Base-by-base conservation (phyloP, 1,140 invertebrate species). In the Pinna nobilis region DNA sequence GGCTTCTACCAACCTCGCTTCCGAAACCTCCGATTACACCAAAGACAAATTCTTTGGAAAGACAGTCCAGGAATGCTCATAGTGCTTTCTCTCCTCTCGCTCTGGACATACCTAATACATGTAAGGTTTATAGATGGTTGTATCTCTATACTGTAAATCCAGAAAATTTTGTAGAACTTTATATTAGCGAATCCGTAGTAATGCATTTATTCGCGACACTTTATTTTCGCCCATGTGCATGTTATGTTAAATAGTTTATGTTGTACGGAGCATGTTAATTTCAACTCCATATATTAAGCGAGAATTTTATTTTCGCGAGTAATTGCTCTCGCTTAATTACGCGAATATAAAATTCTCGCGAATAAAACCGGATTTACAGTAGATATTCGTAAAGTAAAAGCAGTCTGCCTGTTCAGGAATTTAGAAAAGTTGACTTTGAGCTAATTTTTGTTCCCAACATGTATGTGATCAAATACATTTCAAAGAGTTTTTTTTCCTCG, bases 61-160 rank as follows among this genome's bases (percentile, higher is more conserved):
- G 65, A 20, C 18, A 50, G 7, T 44, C 41, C 18, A 41, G 59
- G 25, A 57, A 33, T 20, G 55, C 69, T 0, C 41, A 23, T n/a
- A 23, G 30, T 25, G 51, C 39, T 3, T 41, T 79, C 15, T 70
- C 73, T 32, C 67, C 67, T 25, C 79, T 87, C 20, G 76, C 74
- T 20, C 75, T 88, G 18, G 85, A 87, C 51, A 87, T 88, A 65
- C 84, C 86, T 18, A 75, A 73, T 41, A 70, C 44, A 30, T 59
- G 55, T 59, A 32, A 59, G 55, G 33, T 32, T 61, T 55, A 51
- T 44, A n/a, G n/a, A n/a, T n/a, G n/a, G n/a, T n/a, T n/a, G n/a
- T n/a, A n/a, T n/a, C n/a, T n/a, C n/a, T n/a, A 15, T 33, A 59
- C 55, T 59, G 55, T 59, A 32, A 59, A 33, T 59, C 20, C 32